Percentiles rank a stretch among this genome's conserved stretches.
These are phyloP conservation scores for Myiotriccus ornatus DNA, from an alignment of 2,797 vertebrate species.

Conservation along the genomic window DNA sequence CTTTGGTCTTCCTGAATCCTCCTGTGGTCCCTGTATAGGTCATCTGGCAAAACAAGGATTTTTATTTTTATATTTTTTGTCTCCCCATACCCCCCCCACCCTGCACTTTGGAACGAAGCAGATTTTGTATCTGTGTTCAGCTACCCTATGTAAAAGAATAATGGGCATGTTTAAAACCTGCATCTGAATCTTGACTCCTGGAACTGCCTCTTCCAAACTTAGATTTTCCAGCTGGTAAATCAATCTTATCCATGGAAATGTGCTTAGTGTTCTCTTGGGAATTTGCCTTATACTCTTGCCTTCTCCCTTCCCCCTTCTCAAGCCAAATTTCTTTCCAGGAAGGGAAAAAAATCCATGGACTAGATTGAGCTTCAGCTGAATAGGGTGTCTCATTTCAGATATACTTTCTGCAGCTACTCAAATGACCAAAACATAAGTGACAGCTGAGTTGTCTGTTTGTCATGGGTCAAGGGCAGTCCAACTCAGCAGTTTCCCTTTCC, in stretches of 20 bases:
- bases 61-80: background rate
- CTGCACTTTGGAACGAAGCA: background rate
- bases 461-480: slow-evolving; percentile 46
- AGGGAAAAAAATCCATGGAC: background rate
- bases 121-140: background rate
- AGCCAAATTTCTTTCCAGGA: slow-evolving; percentile 41
- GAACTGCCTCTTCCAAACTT: background rate
- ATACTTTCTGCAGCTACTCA: slow-evolving; percentile 32
- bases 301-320: slow-evolving; percentile 7
- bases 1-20: slow-evolving; percentile 23
- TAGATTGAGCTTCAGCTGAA: slow-evolving; percentile 25
- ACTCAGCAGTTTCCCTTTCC: slow-evolving; percentile 58
- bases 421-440: slow-evolving; percentile 49
- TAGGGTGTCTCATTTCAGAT: slow-evolving; percentile 40
- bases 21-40: background rate
- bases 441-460: slow-evolving; percentile 48
- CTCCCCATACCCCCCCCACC: fast-evolving
- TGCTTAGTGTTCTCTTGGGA: slow-evolving; percentile 26
- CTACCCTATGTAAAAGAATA: background rate
- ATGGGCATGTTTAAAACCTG: background rate
- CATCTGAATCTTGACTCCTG: background rate
- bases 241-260: slow-evolving; percentile 4
- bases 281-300: background rate
- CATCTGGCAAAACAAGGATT: slow-evolving; percentile 11
- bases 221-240: slow-evolving; percentile 33